A percentile compares a stretch with the other conserved stretches of the same genome.
Evolutionary conservation across 2,888 invertebrate species (phyloP).

Genomic region (Andrena praecox): DNA sequence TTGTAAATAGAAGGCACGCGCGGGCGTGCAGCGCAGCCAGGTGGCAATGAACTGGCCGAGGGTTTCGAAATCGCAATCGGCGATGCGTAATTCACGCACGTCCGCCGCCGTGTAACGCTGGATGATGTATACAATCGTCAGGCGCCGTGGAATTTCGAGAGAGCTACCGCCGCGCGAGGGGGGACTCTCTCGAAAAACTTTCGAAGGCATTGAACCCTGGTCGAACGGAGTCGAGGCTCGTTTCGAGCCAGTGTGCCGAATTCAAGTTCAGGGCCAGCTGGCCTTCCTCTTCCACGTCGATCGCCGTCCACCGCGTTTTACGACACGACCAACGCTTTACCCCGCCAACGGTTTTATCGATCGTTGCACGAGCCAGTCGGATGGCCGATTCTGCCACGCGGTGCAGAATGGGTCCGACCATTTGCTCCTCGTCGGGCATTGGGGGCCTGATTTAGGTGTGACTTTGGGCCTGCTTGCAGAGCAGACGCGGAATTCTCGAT

Average conservation of each 20-base stretch:
- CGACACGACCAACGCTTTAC: background rate
- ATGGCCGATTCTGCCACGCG: no score
- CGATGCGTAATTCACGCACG: conserved; percentile 71
- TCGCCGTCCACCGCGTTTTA: background rate
- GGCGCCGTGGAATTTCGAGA: conserved; percentile 76
- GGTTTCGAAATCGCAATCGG: conserved; percentile 70
- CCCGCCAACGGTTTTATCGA: background rate
- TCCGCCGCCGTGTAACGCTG: conserved; percentile 53
- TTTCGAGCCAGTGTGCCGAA: conserved; percentile 53
- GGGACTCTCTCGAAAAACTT: conserved; percentile 75
- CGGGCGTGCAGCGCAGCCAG: conserved; percentile 10
- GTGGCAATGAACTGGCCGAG: conserved; percentile 67
- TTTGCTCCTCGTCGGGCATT: no score
- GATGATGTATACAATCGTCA: conserved; percentile 50
- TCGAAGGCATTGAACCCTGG: conserved; percentile 79
- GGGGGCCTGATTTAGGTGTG: no score
- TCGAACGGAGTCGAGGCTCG: conserved; percentile 53
- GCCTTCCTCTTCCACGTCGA: conserved; percentile 34
- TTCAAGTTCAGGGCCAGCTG: conserved; percentile 79
- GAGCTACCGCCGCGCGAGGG: conserved; percentile 44
- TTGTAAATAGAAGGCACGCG: conserved; percentile 35
- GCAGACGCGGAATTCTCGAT: no score
- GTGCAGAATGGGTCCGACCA: no score
- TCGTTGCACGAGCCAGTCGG: background rate
- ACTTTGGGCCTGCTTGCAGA: no score